Conservation (phyloP, 2,113 vertebrate genomes). For the Heterotilapia buettikoferi region DNA sequence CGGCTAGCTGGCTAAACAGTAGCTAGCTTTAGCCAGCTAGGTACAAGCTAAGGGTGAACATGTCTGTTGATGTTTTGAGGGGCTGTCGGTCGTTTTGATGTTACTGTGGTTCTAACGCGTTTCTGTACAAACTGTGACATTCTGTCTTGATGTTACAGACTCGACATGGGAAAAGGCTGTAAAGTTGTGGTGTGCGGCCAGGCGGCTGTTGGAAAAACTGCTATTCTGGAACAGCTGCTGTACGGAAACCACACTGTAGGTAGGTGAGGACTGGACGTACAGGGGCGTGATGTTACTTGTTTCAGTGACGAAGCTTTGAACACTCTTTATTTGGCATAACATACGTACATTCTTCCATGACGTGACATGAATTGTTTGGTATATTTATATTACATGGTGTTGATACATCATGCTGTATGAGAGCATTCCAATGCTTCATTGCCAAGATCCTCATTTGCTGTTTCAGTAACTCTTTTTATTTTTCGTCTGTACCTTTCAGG, state of each 20-base stretch:
- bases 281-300: background rate
- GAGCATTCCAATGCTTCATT: rapidly evolving
- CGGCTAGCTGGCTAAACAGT: background rate
- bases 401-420: background rate
- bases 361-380: background rate
- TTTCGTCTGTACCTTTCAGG: constrained; percentile 60
- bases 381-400: rapidly evolving
- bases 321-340: background rate
- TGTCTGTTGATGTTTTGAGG: background rate
- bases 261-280: constrained; percentile 71
- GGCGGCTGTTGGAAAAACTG: constrained; percentile 88
- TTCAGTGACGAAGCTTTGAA: background rate
- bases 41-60: background rate
- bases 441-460: rapidly evolving
- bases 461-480: background rate
- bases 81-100: background rate
- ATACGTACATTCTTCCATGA: background rate
- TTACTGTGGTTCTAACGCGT: background rate
- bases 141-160: background rate
- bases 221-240: constrained; percentile 89
- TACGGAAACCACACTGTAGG: constrained; percentile 82
- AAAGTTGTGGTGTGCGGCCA: constrained; percentile 92
- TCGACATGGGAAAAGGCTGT: constrained; percentile 88
- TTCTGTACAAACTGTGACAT: background rate
- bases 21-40: background rate